Evolutionary conservation across 2,113 vertebrate genomes (phyloP).

Genomic region (Lamprotornis superbus): DNA sequence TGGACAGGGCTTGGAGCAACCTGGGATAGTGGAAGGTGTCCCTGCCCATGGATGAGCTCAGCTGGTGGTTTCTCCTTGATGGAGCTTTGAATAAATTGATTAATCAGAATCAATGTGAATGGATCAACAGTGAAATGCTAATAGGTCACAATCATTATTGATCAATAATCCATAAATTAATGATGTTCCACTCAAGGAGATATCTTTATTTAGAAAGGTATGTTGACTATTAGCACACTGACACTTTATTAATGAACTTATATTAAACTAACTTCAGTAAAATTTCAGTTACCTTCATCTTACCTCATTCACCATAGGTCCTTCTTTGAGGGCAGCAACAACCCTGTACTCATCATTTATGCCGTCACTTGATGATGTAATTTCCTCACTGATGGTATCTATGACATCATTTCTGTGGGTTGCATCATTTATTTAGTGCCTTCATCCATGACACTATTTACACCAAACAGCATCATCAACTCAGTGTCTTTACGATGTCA

Average conservation of each 20-base stretch:
- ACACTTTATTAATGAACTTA: background rate
- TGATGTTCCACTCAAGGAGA: background rate
- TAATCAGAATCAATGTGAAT: background rate
- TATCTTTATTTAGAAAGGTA: background rate
- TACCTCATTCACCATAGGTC: fast-evolving
- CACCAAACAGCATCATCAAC: background rate
- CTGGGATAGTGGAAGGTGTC: background rate
- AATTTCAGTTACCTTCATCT: background rate
- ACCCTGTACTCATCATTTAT: background rate
- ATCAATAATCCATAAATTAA: background rate
- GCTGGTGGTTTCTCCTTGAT: background rate
- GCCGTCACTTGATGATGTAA: fast-evolving
- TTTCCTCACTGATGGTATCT: background rate
- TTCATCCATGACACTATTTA: background rate
- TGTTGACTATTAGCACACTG: background rate
- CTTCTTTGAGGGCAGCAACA: background rate
- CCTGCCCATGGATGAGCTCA: background rate
- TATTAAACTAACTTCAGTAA: background rate
- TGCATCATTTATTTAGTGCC: background rate
- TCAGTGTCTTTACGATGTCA: background rate
- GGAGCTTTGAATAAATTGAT: background rate
- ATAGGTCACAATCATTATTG: background rate
- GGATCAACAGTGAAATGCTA: background rate
- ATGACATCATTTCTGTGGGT: background rate
- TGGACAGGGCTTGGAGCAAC: background rate